Evolutionary conservation across 2,888 invertebrate species (phyloP).

Genomic region (Aphodius sticticus): DNA sequence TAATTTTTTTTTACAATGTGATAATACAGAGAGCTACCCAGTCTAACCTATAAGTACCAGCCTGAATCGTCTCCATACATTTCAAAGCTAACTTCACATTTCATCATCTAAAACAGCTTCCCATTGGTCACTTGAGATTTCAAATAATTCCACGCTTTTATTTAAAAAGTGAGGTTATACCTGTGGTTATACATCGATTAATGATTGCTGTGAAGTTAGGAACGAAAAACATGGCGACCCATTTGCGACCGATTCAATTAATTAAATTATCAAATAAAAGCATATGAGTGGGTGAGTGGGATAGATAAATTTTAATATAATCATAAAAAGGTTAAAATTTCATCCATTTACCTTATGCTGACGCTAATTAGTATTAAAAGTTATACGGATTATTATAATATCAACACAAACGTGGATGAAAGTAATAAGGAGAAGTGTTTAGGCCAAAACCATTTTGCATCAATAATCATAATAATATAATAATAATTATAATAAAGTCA

Average conservation of each 20-base stretch:
- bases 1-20: not conserved
- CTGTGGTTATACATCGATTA: not conserved
- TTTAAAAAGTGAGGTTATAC: too few species aligned
- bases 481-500: constrained; percentile 46
- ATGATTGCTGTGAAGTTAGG: not conserved
- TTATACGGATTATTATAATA: not conserved
- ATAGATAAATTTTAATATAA: not conserved
- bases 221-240: not conserved
- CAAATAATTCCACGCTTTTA: too few species aligned
- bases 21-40: not conserved
- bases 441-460: constrained; percentile 34
- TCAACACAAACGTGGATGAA: not conserved
- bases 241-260: not conserved
- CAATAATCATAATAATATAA: constrained; percentile 19
- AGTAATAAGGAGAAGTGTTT: constrained; percentile 19
- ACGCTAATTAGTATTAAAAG: not conserved
- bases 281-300: not conserved
- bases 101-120: not conserved
- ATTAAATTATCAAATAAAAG: not conserved
- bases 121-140: not conserved
- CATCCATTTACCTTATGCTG: not conserved
- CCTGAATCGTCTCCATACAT: not conserved
- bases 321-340: not conserved
- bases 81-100: not conserved
- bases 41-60: not conserved